These are phyloP conservation scores for Acrossocheilus fasciatus DNA, from an alignment of 2,797 vertebrate genomes.

Conservation along the genomic window DNA sequence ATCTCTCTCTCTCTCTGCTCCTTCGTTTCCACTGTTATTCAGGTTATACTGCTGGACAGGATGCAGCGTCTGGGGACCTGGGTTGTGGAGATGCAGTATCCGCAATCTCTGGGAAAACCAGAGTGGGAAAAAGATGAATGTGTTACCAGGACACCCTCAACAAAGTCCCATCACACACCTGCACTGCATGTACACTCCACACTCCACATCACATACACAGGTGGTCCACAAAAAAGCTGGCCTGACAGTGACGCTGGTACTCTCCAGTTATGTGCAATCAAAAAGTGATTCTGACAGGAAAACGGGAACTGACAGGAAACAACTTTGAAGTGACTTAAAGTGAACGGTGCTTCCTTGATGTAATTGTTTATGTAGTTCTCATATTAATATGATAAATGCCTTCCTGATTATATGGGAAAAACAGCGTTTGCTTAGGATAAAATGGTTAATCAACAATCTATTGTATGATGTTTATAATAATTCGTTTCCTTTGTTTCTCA, in stretches of 20 bases:
- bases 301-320: slow-evolving; percentile 79
- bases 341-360: slow-evolving; percentile 73
- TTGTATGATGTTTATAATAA: slow-evolving; percentile 69
- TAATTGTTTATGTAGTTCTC: slow-evolving; percentile 67
- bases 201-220: slow-evolving; percentile 68
- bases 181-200: slow-evolving; percentile 60
- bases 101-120: slow-evolving; percentile 81
- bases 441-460: slow-evolving; percentile 55
- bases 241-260: slow-evolving; percentile 73
- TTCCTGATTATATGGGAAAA: slow-evolving; percentile 70
- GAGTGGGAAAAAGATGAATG: slow-evolving; percentile 72
- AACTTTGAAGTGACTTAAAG: slow-evolving; percentile 78
- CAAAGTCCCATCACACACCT: slow-evolving; percentile 79
- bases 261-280: slow-evolving; percentile 68
- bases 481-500: slow-evolving; percentile 62
- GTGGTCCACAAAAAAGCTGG: slow-evolving; percentile 79
- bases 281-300: slow-evolving; percentile 78
- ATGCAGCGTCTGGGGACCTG: slow-evolving; percentile 82
- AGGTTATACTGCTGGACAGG: slow-evolving; percentile 86
- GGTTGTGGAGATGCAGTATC: slow-evolving; percentile 77
- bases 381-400: slow-evolving; percentile 73
- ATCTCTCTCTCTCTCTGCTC: slow-evolving; percentile 49
- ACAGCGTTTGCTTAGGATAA: slow-evolving; percentile 59
- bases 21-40: slow-evolving; percentile 84
- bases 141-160: slow-evolving; percentile 78